Base-by-base conservation (phyloP, 2,888 invertebrate genomes). In the Chymomyza amoena region DNA sequence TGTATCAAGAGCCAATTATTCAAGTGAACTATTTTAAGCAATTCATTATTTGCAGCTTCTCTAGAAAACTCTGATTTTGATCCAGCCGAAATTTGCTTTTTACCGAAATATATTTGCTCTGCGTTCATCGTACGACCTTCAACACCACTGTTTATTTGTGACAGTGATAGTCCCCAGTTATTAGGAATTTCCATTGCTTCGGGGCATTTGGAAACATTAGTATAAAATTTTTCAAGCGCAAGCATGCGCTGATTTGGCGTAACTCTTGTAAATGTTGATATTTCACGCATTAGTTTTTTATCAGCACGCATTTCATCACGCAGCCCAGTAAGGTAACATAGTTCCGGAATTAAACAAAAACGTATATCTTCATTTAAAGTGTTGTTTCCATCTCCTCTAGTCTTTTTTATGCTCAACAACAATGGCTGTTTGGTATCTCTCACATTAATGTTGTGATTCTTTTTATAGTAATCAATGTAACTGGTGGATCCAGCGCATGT, bases 251-350 rank as follows among this genome's bases (percentile, higher is more conserved):
- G 95, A 69, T 94, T 94, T 0, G 99, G 99, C 0, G 95, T 94
- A 13, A 98, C 94, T 70, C 96, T 93, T 0, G 98, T 98, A 85
- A 96, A 95, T 0, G 93, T 92, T 0, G 95, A 95, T 0, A 98
- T 94, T 76, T 96, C 96, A 88, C 95, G 95, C 97, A 98, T 98
- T 0, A 98, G 93, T 79, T 93, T 94, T 89, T 95, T 96, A 92
- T 99, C 96, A 16, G 92, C 92, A 1, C 97, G 93, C 93, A 98
- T 95, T 50, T 94, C 94, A 79, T 99, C 98, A 0, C 96, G 96
- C 0, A 99, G 91, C 0, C 98, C 99, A 0, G 98, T 97, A 85
- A 98, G 91, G 87, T 94, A 95, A 84, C 97, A 97, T 10, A 99
- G 92, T 91, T 99, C 99, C 0, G 99, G 99, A 15, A 99, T 93